phyloP scores from a whole-genome alignment of 2,113 vertebrate genomes.

The Athene cunicularia region DNA sequence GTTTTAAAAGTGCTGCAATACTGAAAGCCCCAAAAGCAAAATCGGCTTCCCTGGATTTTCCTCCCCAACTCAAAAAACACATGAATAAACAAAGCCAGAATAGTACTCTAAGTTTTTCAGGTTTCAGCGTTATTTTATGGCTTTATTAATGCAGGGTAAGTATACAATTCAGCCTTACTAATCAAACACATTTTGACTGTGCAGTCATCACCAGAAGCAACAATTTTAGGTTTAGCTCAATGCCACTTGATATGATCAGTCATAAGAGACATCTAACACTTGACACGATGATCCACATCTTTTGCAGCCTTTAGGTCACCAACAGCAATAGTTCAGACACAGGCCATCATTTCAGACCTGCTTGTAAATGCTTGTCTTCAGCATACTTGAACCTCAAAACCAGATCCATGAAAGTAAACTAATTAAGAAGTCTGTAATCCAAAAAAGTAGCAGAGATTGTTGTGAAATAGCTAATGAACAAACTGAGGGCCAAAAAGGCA shows the following conservation, averaged over 20 bases:
- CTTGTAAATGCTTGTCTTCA: not conserved
- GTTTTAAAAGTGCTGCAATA: not conserved
- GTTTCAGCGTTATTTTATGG: not conserved
- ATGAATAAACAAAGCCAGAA: not conserved
- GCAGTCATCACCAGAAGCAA: not conserved
- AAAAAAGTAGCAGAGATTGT: not conserved
- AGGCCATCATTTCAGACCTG: not conserved
- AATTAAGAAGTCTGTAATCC: not conserved
- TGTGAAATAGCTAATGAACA: not conserved
- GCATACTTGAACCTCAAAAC: not conserved
- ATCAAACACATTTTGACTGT: not conserved
- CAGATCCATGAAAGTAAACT: not conserved
- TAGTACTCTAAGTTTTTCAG: not conserved
- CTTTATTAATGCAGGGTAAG: not conserved
- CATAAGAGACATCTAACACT: not conserved
- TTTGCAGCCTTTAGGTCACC: not conserved
- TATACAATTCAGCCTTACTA: not conserved
- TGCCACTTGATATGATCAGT: not conserved
- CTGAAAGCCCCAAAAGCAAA: not conserved
- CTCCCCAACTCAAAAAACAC: not conserved
- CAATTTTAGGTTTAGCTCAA: not conserved
- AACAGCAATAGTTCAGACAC: not conserved
- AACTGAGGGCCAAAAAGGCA: not conserved
- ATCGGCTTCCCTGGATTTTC: not conserved
- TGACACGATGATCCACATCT: rapidly evolving